These are phyloP conservation scores for Triplophysa yarkandensis DNA, from an alignment of 2,797 vertebrate species.

Conservation along the genomic window DNA sequence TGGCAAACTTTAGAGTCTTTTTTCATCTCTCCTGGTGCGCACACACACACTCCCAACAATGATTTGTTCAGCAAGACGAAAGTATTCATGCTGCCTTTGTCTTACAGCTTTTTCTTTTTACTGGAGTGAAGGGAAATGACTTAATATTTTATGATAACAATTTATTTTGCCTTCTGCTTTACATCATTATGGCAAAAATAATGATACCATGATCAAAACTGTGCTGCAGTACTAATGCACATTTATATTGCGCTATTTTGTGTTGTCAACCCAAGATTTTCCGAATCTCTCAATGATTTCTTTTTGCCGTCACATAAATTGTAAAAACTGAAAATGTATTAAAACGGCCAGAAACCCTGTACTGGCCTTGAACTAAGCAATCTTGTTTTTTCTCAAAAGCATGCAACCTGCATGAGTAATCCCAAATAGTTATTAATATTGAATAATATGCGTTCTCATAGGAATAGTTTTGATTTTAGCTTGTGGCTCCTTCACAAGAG, in stretches of 20 bases:
- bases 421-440: not conserved
- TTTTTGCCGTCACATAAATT: not conserved
- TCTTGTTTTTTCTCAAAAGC: not conserved
- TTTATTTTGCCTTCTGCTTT: not conserved
- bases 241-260: not conserved
- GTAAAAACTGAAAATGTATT: constrained; percentile 4
- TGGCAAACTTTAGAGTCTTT: constrained; percentile 40
- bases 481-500: not conserved
- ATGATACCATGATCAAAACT: not conserved
- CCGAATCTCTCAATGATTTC: not conserved
- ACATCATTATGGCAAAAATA: not conserved
- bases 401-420: not conserved
- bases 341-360: not conserved
- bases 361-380: not conserved
- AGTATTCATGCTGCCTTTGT: constrained; percentile 26
- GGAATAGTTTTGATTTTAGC: not conserved
- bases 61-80: constrained; percentile 36
- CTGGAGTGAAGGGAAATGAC: not conserved
- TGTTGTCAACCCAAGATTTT: not conserved
- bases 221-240: not conserved
- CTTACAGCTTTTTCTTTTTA: constrained; percentile 22
- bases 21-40: constrained; percentile 4
- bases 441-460: no score
- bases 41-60: constrained; percentile 30
- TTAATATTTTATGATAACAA: not conserved